Conservation (phyloP, 1,140 invertebrate genomes). For the Eubasilissa regina region DNA sequence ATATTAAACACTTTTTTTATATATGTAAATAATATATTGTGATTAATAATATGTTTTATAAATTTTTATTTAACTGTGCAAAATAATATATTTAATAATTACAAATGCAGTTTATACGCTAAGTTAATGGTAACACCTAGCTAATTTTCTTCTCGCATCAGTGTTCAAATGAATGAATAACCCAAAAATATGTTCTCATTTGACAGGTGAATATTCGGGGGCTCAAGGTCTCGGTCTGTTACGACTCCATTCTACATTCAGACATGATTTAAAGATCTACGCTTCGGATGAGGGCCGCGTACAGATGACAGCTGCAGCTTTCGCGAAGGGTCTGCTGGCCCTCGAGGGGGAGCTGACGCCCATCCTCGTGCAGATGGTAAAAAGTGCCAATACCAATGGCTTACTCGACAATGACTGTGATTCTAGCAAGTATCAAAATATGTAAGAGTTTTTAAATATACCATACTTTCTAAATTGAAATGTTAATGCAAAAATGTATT, state of each 20-base stretch:
- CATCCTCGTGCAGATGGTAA: constrained; percentile 99
- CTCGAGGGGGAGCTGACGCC: constrained; percentile 98
- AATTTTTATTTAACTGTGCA: too few species aligned
- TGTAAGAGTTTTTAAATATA: constrained; percentile 84
- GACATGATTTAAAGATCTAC: constrained; percentile 99
- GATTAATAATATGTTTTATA: background rate
- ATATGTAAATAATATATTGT: too few species aligned
- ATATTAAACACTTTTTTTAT: too few species aligned
- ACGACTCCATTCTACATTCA: constrained; percentile 96
- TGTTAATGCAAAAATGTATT: too few species aligned
- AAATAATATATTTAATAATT: too few species aligned
- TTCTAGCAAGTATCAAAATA: constrained; percentile 95
- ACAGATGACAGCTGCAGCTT: constrained; percentile 99
- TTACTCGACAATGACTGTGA: constrained; percentile 98
- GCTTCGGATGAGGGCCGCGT: constrained; percentile 99
- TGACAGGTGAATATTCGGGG: constrained; percentile 87
- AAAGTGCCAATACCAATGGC: constrained; percentile 99
- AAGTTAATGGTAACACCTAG: too few species aligned
- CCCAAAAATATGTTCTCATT: too few species aligned
- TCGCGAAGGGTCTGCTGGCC: constrained; percentile 97
- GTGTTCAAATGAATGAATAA: too few species aligned
- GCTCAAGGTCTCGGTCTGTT: constrained; percentile 94
- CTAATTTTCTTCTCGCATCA: too few species aligned
- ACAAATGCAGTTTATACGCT: too few species aligned
- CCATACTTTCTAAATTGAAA: too few species aligned